Base-by-base conservation (phyloP, 2,113 vertebrate genomes). In the Helogale parvula region DNA sequence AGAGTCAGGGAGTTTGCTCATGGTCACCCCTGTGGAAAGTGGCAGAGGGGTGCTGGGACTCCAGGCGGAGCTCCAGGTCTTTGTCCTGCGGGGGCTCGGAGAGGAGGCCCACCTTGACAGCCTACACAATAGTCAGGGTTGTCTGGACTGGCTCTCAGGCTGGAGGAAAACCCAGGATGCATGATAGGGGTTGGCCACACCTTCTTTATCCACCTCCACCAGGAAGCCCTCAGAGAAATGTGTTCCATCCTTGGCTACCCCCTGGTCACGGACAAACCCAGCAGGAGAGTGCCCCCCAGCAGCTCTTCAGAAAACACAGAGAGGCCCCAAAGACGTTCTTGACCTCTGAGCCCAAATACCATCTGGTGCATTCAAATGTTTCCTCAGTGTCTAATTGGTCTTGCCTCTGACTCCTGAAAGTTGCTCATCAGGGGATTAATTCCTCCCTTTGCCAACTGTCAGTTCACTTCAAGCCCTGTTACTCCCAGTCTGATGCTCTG, bases 371-470 rank as follows among this genome's bases (percentile, higher is more conserved):
- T 93, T 91, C 47, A 90, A 89, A 54, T 57, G 52, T 72, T 97
- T 71, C 88, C 54, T n/a, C 41, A 60, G 0, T 41, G 93, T 97
- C 57, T 94, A 90, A 81, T 4, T 29, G 69, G 91, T 82, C 72
- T 93, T 93, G 96, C 33, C 1, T 86, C 57, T 87, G 71, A 96
- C 74, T 97, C 29, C 86, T 66, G 3, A 93, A 41, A 95, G 93
- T 57, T 21, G 9, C 83, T 91, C 76, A 25, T 72, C 6, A 87
- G 57, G 89, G 94, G 90, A 92, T 83, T 71, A 45, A 91, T 68
- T 96, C 93, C 5, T 72, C 86, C 84, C 60, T 52, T n/a, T n/a
- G 65, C 92, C 93, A 94, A 38, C 41, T 90, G 66, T 45, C 45
- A 33, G 17, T 21, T 27, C 65, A 94, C 95, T 96, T 65, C 88